Evolutionary conservation across 2,797 vertebrate species (phyloP), one percentile per base, ranked within the genome.

Genomic region (Luscinia luscinia): DNA sequence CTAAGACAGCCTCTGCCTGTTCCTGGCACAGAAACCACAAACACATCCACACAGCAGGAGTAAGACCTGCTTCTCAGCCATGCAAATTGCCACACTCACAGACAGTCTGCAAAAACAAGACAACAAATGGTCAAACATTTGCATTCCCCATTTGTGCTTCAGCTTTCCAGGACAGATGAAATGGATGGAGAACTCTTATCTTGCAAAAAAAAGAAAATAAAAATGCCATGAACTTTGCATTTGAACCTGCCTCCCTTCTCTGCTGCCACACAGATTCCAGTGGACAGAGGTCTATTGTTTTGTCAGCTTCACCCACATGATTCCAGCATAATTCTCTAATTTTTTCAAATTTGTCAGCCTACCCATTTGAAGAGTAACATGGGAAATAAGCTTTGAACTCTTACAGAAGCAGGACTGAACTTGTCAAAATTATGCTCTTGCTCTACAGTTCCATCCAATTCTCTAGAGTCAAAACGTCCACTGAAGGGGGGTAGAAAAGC

Each of bases 51-150:
- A 52, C 48, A 68, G 80, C 86, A 55, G 43, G 73, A 90, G 55
- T 76, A 69, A 86, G 83, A 88, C 36, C 41, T 76, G 87, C 52
- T 79, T 68, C 63, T 79, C 70, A 84, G 64, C 49, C 36, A 23
- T n/a, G 80, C 64, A 93, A 72, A 94, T 70, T 54, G 16, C 46
- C 80, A 38, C 0, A 1, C 32, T 36, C 36, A 51, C 48, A 83
- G 51, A 84, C 76, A 75, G 86, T 26, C 52, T 90, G 69, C 36
- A 69, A 85, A 78, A 93, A 24, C 57, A 78, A 73, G 77, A 38
- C 61, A 94, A 62, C 92, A 96, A 91, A 94, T 70, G 91, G 91
- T 51, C 6, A 2, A 74, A 52, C 49, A 72, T 72, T 34, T 34
- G 34, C 34, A 34, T 34, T 34, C 34, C 34, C 34, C 34, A 34